Percentiles rank a stretch among this genome's conserved stretches.
phyloP scores from a whole-genome alignment of 2,888 invertebrate species.

The Drosophila kambysellisi region DNA sequence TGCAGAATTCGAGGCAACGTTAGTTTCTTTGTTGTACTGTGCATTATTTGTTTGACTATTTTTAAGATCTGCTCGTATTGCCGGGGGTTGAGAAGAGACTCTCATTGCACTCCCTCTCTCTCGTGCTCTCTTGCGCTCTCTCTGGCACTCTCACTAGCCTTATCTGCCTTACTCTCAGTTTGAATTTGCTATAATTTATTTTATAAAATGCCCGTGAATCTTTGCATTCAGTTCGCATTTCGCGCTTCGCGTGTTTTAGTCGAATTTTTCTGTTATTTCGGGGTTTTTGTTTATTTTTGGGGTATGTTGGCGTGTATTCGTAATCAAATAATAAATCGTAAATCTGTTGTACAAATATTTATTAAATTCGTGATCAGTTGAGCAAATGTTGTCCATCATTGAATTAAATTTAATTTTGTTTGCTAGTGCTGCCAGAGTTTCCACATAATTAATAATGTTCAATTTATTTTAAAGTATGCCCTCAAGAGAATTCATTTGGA shows the following conservation, averaged over 20 bases:
- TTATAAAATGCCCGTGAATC: constrained; percentile 69
- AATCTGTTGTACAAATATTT: constrained; percentile 42
- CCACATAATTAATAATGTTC: constrained; percentile 1
- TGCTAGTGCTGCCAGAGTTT: neutral
- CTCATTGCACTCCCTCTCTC: constrained; percentile 10
- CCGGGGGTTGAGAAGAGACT: constrained; percentile 27
- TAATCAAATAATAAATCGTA: constrained; percentile 25
- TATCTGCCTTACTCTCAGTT: constrained; percentile 41
- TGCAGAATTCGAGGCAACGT: constrained; percentile 28
- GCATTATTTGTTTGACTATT: constrained; percentile 60
- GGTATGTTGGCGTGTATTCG: constrained; percentile 30
- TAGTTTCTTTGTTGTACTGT: constrained; percentile 37
- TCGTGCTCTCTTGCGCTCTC: constrained; percentile 6
- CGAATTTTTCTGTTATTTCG: constrained; percentile 38
- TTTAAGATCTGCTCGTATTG: constrained; percentile 51
- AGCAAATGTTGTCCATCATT: constrained; percentile 4
- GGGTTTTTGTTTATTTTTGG: constrained; percentile 38
- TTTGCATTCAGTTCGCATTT: constrained; percentile 64
- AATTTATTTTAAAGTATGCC: constrained; percentile 11
- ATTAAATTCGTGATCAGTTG: constrained; percentile 28
- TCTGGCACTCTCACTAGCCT: constrained; percentile 11
- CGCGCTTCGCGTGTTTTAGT: constrained; percentile 69
- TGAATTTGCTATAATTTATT: constrained; percentile 40
- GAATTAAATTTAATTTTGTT: constrained; percentile 3
- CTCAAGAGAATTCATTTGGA: constrained; percentile 5